A percentile compares a stretch with the other conserved stretches of the same genome.
phyloP scores from a whole-genome alignment of 2,888 invertebrate species.

The Latrodectus elegans region DNA sequence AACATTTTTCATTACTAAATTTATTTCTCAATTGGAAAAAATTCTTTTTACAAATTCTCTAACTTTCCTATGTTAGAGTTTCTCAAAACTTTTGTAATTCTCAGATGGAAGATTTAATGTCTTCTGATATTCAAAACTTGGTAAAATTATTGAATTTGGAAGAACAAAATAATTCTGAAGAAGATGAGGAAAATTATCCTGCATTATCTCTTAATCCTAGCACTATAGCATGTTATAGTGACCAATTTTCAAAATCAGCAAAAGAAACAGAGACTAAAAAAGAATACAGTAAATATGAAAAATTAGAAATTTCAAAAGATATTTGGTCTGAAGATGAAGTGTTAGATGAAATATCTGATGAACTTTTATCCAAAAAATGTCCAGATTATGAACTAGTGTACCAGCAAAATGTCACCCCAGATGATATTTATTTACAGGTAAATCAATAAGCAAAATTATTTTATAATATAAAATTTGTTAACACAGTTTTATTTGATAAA shows the following conservation, averaged over 20 bases:
- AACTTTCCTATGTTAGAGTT: no score
- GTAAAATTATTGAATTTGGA: conserved; percentile 34
- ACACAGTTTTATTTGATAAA: no score
- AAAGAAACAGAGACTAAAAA: neutral
- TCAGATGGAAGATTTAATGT: conserved; percentile 13
- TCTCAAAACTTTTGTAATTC: neutral
- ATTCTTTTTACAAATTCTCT: no score
- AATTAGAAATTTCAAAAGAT: conserved; percentile 24
- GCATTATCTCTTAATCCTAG: neutral
- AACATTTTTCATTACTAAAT: no score
- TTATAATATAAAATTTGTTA: no score
- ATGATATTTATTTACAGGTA: conserved; percentile 57
- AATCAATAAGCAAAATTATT: no score
- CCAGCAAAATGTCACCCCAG: conserved; percentile 50
- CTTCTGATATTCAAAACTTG: conserved; percentile 36
- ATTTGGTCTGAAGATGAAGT: conserved; percentile 60
- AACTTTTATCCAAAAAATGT: conserved; percentile 18
- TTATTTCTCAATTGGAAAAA: no score
- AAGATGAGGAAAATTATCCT: conserved; percentile 29
- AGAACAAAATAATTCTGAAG: conserved; percentile 13
- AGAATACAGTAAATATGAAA: neutral
- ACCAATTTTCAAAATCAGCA: neutral
- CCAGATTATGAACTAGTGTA: conserved; percentile 53
- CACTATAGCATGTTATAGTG: neutral
- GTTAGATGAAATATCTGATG: conserved; percentile 52